These are phyloP conservation scores for Monopterus albus DNA, from an alignment of 2,113 vertebrate species.

Conservation along the genomic window DNA sequence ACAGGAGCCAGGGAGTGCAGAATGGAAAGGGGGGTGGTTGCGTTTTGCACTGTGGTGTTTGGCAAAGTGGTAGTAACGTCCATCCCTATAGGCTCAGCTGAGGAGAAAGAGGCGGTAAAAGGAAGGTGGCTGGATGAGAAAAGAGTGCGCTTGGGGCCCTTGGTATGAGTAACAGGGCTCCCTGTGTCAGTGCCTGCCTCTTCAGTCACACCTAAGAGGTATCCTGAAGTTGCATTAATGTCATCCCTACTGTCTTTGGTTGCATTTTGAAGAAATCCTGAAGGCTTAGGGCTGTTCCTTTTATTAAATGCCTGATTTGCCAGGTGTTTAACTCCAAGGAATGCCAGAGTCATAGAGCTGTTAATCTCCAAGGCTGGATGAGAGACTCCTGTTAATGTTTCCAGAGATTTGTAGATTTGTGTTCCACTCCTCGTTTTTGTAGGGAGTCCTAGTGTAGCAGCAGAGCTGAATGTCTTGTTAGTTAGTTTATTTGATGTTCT, in stretches of 20 bases:
- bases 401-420: background rate
- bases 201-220: background rate
- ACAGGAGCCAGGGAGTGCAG: background rate
- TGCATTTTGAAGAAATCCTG: background rate
- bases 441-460: accelerated
- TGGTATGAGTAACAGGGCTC: accelerated
- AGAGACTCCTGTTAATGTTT: background rate
- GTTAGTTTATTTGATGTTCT: background rate
- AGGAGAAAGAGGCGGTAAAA: background rate
- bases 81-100: background rate
- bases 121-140: background rate
- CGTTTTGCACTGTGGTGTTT: background rate
- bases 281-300: background rate
- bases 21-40: background rate
- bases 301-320: background rate
- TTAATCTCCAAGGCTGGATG: background rate
- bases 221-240: background rate
- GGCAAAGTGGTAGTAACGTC: background rate
- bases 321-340: background rate
- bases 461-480: background rate
- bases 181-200: background rate
- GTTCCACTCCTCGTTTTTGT: background rate
- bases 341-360: background rate
- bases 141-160: background rate
- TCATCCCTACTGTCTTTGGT: background rate